A percentile compares a stretch with the other conserved stretches of the same genome.
Evolutionary conservation across 2,113 vertebrate species (phyloP).

Genomic region (Sinocyclocheilus rhinocerous): DNA sequence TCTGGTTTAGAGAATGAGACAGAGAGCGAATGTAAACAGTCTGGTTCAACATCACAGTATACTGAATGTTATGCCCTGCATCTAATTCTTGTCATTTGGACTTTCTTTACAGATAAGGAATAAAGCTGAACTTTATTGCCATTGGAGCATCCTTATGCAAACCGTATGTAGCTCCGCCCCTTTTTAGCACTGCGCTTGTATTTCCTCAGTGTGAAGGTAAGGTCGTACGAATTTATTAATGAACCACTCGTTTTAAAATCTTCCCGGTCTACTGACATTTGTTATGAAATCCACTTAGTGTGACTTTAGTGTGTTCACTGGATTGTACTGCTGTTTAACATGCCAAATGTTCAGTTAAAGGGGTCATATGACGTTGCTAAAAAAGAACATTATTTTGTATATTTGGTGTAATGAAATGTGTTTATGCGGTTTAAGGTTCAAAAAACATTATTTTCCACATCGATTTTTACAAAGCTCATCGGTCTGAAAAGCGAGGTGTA

Average conservation of each 20-base stretch:
- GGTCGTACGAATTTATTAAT: background rate
- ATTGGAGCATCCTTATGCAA: background rate
- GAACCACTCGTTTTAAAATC: background rate
- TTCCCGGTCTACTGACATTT: background rate
- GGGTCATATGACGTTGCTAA: too few species aligned
- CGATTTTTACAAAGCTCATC: too few species aligned
- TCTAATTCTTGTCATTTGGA: background rate
- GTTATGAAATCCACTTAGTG: too few species aligned
- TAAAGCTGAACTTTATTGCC: too few species aligned
- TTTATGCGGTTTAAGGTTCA: too few species aligned
- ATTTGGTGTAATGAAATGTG: too few species aligned
- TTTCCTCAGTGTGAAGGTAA: background rate
- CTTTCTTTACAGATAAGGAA: background rate
- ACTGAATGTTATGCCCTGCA: background rate
- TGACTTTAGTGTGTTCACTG: too few species aligned
- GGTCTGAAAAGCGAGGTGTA: too few species aligned
- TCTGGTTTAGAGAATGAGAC: conserved; percentile 71
- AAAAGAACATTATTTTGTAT: too few species aligned
- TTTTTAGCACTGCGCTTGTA: background rate
- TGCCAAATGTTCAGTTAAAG: too few species aligned
- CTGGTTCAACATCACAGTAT: background rate
- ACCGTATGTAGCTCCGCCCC: background rate
- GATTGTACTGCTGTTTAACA: too few species aligned
- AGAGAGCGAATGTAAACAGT: background rate
- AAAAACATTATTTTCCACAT: too few species aligned